Conservation (phyloP, 1,140 invertebrate genomes). For the Euwallacea similis region DNA sequence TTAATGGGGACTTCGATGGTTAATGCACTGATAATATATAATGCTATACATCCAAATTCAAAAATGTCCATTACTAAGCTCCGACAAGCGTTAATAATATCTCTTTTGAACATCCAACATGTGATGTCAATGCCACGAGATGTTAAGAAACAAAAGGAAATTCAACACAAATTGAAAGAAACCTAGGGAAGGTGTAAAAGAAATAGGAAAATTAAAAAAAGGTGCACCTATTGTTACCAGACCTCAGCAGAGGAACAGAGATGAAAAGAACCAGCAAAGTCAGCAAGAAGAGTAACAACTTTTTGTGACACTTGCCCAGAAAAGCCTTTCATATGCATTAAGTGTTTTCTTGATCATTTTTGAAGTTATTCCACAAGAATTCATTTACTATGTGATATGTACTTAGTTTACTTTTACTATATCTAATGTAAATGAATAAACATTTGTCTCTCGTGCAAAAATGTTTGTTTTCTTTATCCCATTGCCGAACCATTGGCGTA, state of each 20-base stretch:
- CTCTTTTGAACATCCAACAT: conserved; percentile 24
- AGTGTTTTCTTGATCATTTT: too few relatives aligned
- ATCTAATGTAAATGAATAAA: too few relatives aligned
- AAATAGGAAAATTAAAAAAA: conserved; percentile 29
- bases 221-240: too few relatives aligned
- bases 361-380: too few relatives aligned
- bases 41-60: neutral
- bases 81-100: conserved; percentile 9
- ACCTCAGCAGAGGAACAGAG: too few relatives aligned
- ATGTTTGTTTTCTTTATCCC: neutral
- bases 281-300: too few relatives aligned
- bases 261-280: too few relatives aligned
- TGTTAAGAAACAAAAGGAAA: conserved; percentile 18
- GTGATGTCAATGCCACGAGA: neutral
- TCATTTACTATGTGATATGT: too few relatives aligned
- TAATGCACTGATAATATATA: conserved; percentile 12
- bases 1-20: conserved; percentile 33
- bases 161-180: conserved; percentile 25
- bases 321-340: too few relatives aligned
- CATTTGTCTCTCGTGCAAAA: neutral
- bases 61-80: too few relatives aligned
- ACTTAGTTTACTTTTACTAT: too few relatives aligned
- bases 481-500: conserved; percentile 6
- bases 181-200: conserved; percentile 30
- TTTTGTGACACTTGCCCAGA: too few relatives aligned